phyloP scores from a whole-genome alignment of 2,113 vertebrate species.

The Callionymus lyra region DNA sequence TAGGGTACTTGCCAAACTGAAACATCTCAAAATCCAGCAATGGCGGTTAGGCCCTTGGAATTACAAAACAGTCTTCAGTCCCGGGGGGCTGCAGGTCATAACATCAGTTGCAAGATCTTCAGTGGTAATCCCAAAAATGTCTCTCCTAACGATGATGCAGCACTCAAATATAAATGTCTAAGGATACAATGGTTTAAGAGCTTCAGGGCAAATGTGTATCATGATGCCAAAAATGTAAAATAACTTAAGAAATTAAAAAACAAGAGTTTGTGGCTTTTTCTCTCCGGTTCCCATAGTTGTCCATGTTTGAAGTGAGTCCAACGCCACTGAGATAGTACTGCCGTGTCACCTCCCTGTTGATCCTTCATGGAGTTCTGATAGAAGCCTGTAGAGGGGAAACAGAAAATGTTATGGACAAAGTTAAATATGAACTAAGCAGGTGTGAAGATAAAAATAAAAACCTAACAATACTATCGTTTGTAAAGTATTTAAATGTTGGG shows the following conservation, averaged over 20 bases:
- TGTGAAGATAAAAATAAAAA: no score
- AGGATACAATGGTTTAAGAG: no score
- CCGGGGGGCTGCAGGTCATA: no score
- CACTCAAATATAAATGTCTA: no score
- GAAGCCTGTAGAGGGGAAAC: conserved; percentile 15
- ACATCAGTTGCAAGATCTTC: no score
- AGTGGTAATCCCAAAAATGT: no score
- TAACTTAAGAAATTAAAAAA: conserved; percentile 12
- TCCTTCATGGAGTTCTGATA: conserved; percentile 10
- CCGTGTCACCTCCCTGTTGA: conserved; percentile 7
- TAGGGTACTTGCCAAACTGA: conserved; percentile 74
- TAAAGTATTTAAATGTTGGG: no score
- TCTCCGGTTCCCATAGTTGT: conserved; percentile 25
- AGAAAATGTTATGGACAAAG: no score
- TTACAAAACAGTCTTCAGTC: background rate
- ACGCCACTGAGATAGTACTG: conserved; percentile 5
- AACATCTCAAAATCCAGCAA: conserved; percentile 62
- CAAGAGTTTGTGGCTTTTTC: conserved; percentile 42
- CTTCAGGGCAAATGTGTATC: no score
- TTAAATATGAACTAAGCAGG: no score
- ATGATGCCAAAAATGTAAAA: background rate
- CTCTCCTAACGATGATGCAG: no score
- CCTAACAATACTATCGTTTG: no score
- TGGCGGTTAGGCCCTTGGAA: conserved; percentile 29
- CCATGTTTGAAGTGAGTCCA: conserved; percentile 10